Conservation (phyloP, 2,888 invertebrate species). For the Ganaspis brasiliensis region DNA sequence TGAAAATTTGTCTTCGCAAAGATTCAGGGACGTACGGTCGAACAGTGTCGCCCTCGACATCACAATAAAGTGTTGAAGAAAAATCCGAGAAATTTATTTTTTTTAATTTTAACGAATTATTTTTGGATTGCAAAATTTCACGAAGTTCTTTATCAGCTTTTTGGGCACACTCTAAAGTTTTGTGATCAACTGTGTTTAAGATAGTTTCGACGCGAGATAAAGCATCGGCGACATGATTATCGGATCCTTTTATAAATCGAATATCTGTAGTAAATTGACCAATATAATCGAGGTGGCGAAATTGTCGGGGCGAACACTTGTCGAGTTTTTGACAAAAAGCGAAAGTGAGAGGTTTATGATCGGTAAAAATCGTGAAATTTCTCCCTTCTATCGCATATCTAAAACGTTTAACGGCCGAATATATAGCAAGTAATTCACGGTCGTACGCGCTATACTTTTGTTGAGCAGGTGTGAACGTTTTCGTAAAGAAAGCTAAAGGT, state of each 20-base stretch:
- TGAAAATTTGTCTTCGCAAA: slow-evolving; percentile 48
- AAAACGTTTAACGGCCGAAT: slow-evolving; percentile 48
- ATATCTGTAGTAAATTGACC: slow-evolving; percentile 46
- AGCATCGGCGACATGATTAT: slow-evolving; percentile 23
- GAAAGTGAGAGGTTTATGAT: too few species aligned
- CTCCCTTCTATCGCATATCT: slow-evolving; percentile 46
- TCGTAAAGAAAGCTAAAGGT: slow-evolving; percentile 66
- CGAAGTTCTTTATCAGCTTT: background rate
- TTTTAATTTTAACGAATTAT: background rate
- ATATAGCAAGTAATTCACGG: slow-evolving; percentile 52
- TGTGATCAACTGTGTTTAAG: slow-evolving; percentile 16
- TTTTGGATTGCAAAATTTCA: background rate
- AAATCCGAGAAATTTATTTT: background rate
- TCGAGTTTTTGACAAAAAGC: slow-evolving; percentile 57
- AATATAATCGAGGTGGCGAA: slow-evolving; percentile 60
- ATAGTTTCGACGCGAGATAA: slow-evolving; percentile 30
- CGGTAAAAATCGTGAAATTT: slow-evolving; percentile 9
- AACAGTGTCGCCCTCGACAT: background rate
- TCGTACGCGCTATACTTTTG: slow-evolving; percentile 64
- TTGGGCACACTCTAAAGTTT: background rate
- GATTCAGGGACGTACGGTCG: slow-evolving; percentile 54
- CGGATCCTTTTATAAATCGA: background rate
- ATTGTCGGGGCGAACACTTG: slow-evolving; percentile 59
- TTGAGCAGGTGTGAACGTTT: slow-evolving; percentile 52
- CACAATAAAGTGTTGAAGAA: slow-evolving; percentile 1